phyloP scores from a whole-genome alignment of 2,797 vertebrate species.

The Argentina silus region DNA sequence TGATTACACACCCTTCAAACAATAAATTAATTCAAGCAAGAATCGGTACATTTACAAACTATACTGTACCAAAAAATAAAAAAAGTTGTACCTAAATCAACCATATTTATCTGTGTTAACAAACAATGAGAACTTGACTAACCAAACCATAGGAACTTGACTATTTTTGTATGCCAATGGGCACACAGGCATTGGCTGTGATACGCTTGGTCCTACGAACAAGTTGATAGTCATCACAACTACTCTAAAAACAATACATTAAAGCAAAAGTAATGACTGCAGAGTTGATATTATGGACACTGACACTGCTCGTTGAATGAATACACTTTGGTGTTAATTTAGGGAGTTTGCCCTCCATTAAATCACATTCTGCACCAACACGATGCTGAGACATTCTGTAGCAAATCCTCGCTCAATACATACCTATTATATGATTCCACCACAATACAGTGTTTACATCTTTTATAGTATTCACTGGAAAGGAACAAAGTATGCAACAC shows the following conservation, averaged over 20 bases:
- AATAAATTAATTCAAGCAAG: neutral
- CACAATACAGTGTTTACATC: conserved; percentile 25
- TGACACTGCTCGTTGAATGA: conserved; percentile 38
- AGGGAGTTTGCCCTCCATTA: neutral
- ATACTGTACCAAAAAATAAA: neutral
- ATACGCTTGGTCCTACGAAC: conserved; percentile 23
- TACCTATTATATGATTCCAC: conserved; percentile 21
- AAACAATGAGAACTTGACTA: conserved; percentile 20
- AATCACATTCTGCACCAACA: neutral
- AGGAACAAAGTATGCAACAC: no score
- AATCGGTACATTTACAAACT: neutral
- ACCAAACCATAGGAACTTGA: neutral
- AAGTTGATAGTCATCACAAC: conserved; percentile 46
- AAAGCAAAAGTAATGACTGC: conserved; percentile 32
- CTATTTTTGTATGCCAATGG: neutral
- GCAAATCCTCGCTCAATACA: no score
- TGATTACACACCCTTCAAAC: neutral
- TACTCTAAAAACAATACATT: neutral
- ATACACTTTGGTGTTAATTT: conserved; percentile 20
- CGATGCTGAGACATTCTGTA: neutral
- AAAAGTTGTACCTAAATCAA: conserved; percentile 1
- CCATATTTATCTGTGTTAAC: neutral
- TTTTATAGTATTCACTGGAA: conserved; percentile 12
- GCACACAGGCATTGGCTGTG: neutral
- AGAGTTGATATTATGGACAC: conserved; percentile 26